Percentiles rank a stretch among this genome's conserved stretches.
These are phyloP conservation scores for Pygoscelis adeliae DNA, from an alignment of 2,113 vertebrate genomes.

Conservation along the genomic window DNA sequence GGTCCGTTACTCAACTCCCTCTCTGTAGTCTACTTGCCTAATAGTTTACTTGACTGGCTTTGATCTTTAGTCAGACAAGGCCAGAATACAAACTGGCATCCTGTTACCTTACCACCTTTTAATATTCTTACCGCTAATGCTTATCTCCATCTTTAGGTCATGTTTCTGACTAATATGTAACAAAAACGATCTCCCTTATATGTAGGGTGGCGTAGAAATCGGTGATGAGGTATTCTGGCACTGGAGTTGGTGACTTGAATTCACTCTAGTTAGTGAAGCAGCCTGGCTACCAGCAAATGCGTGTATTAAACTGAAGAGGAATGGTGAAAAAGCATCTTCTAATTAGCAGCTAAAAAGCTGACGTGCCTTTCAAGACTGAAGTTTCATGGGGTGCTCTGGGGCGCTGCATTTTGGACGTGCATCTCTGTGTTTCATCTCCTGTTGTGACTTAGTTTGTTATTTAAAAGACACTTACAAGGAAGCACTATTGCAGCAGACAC, in stretches of 20 bases:
- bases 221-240: not conserved
- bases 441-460: not conserved
- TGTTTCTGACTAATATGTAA: not conserved
- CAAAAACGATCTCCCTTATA: not conserved
- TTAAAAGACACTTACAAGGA: not conserved
- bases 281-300: not conserved
- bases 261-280: not conserved
- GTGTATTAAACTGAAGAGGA: not conserved
- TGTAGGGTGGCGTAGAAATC: not conserved
- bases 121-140: not conserved
- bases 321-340: not conserved
- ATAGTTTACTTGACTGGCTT: not conserved
- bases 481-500: not conserved
- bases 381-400: not conserved
- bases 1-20: not conserved
- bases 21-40: not conserved
- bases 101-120: not conserved
- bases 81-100: not conserved
- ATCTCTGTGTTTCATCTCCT: not conserved
- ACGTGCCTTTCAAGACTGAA: not conserved
- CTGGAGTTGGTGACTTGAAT: not conserved
- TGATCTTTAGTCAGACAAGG: not conserved
- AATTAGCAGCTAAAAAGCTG: not conserved
- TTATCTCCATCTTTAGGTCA: not conserved
- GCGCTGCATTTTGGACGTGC: not conserved